These are phyloP conservation scores for Propithecus coquereli DNA, from an alignment of 2,113 vertebrate species.

Conservation along the genomic window DNA sequence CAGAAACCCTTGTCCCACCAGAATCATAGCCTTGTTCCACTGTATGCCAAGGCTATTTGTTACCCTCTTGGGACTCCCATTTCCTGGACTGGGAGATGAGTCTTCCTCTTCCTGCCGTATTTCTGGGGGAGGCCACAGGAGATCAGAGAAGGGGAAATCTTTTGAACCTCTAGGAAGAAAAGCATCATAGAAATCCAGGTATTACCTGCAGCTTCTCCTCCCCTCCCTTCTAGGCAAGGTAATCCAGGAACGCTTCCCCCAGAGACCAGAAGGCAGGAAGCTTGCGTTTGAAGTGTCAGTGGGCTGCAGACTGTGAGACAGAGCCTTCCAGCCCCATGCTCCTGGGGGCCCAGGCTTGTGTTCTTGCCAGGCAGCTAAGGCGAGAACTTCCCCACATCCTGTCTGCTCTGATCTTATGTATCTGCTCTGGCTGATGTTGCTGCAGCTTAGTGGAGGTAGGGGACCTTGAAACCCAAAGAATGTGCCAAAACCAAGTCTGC, in stretches of 20 bases:
- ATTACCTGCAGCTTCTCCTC: conserved; percentile 5
- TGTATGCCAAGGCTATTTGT: not conserved
- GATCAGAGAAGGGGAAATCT: conserved; percentile 22
- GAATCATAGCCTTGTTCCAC: not conserved
- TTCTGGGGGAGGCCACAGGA: not conserved
- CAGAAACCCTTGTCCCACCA: not conserved
- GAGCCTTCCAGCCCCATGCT: not conserved
- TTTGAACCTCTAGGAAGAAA: conserved; percentile 50
- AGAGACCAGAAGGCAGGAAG: not conserved
- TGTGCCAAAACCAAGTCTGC: conserved; percentile 13
- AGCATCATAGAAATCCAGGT: conserved; percentile 42
- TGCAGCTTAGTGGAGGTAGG: not conserved
- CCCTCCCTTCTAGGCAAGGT: not conserved
- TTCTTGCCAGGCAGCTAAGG: not conserved
- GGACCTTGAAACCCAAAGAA: not conserved
- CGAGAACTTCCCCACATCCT: not conserved
- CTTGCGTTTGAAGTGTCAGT: not conserved
- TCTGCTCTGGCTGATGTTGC: conserved; percentile 25
- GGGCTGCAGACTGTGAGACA: not conserved
- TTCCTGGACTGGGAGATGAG: not conserved
- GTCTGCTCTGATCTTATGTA: not conserved
- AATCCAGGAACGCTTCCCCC: conserved; percentile 16
- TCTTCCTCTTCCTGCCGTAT: not conserved
- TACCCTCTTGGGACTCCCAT: not conserved
- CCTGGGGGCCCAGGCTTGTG: not conserved